Evolutionary conservation across 2,113 vertebrate species (phyloP).

Genomic region (Dicrurus megarhynchus): DNA sequence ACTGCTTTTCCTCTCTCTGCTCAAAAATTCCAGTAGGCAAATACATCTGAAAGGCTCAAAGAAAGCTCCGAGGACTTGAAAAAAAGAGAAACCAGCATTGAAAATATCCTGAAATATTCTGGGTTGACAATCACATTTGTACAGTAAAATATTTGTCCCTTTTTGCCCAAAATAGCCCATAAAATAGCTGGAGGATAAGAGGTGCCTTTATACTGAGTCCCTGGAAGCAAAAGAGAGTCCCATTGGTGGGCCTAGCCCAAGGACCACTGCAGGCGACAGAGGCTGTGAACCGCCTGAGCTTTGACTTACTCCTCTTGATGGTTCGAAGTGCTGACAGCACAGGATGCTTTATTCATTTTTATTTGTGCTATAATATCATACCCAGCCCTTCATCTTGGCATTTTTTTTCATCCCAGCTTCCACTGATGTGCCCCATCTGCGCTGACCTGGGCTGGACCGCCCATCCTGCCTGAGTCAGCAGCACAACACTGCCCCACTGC

Average conservation of each 20-base stretch:
- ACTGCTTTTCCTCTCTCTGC: background rate
- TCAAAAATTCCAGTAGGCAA: background rate
- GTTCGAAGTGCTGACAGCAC: background rate
- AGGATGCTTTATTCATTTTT: background rate
- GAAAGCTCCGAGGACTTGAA: background rate
- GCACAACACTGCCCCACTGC: background rate
- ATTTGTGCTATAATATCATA: background rate
- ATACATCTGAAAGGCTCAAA: background rate
- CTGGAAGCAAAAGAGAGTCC: background rate
- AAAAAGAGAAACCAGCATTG: background rate
- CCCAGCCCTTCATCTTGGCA: background rate
- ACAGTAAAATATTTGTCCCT: background rate
- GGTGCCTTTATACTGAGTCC: background rate
- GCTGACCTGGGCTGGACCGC: background rate
- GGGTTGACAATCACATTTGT: background rate
- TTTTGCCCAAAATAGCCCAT: background rate
- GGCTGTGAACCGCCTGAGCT: background rate
- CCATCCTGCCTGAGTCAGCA: background rate
- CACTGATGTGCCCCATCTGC: background rate
- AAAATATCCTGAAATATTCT: background rate
- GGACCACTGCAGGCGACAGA: rapidly evolving
- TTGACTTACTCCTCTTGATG: background rate
- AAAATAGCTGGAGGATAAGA: background rate
- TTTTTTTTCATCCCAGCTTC: background rate
- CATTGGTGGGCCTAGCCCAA: background rate